Base-by-base conservation (phyloP, 1,140 invertebrate genomes). In the Heliconius himera region DNA sequence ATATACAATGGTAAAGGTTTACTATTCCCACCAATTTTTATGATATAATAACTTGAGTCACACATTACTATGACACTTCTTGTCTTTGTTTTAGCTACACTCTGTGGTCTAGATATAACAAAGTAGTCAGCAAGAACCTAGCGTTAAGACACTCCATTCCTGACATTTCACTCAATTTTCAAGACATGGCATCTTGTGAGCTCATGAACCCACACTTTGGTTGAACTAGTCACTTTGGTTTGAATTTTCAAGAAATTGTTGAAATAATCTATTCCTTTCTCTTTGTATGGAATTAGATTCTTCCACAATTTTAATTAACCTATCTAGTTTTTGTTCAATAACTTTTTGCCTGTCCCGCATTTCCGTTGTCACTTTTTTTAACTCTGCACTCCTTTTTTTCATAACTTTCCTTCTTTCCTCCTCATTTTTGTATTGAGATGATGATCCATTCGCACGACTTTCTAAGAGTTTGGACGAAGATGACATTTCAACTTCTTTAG, bases 321-420 rank as follows among this genome's bases (percentile, higher is more conserved):
- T 93, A 89, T 94, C 93, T 87, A 94, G 85, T 74, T 94, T 94
- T 71, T 91, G 89, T 82, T 94, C 93, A 0, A 94, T 91, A 54
- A 86, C 80, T 74, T 83, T 87, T 76, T 94, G 93, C 38, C 93
- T 84, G 71, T 94, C 92, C 77, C 90, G 88, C 85, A 94, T 90
- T 84, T 94, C 93, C 79, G 90, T 77, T 46, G 93, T 88, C 8
- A 89, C 89, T 84, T 93, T 94, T 70, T 87, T 87, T 76, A 94
- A 93, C 60, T 93, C 91, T 26, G 90, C 87, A 83, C 88, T 90
- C 46, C 92, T 80, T 84, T 89, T 93, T 75, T 85, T 90, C 36
- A 84, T 83, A 46, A 93, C 79, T 75, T 90, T 90, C 71, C 85
- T 89, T 79, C 74, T 88, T 18, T 84, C 80, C 82, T 93, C 91